phyloP scores from a whole-genome alignment of 2,113 vertebrate genomes.

The Agelaius phoeniceus region DNA sequence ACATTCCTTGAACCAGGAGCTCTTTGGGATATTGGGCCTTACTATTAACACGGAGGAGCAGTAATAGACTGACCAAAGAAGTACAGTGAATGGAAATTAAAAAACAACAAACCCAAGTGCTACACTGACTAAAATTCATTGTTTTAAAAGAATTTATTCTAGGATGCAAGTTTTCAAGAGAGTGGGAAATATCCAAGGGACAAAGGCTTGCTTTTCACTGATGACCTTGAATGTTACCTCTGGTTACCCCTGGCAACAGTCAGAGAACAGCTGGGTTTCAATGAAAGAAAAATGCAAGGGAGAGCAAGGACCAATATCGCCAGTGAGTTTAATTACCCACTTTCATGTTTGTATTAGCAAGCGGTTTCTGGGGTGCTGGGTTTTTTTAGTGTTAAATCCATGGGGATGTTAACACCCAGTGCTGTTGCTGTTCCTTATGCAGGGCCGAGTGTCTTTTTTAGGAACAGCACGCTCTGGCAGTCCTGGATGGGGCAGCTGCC shows the following conservation, averaged over 20 bases:
- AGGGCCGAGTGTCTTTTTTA: not conserved
- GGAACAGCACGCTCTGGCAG: not conserved
- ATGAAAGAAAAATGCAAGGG: not conserved
- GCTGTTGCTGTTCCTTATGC: not conserved
- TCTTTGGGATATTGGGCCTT: not conserved
- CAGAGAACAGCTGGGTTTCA: conserved; percentile 17
- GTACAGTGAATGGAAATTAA: not conserved
- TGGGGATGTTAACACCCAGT: not conserved
- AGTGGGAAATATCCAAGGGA: not conserved
- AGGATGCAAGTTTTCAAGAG: not conserved
- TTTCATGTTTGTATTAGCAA: conserved; percentile 22
- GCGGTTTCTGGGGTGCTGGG: not conserved
- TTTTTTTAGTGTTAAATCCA: not conserved
- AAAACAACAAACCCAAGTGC: not conserved
- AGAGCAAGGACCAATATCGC: not conserved
- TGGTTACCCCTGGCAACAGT: conserved; percentile 31
- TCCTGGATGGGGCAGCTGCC: fast-evolving
- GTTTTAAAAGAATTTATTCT: not conserved
- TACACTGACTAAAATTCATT: not conserved
- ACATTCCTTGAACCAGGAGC: not conserved
- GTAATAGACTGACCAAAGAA: not conserved
- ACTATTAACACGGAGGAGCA: not conserved
- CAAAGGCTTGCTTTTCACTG: not conserved
- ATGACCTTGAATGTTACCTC: not conserved
- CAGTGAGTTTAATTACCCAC: conserved; percentile 7